Percentiles rank a stretch among this genome's conserved stretches.
Conservation (phyloP, 2,888 invertebrate species). For the Apodemia zela region DNA sequence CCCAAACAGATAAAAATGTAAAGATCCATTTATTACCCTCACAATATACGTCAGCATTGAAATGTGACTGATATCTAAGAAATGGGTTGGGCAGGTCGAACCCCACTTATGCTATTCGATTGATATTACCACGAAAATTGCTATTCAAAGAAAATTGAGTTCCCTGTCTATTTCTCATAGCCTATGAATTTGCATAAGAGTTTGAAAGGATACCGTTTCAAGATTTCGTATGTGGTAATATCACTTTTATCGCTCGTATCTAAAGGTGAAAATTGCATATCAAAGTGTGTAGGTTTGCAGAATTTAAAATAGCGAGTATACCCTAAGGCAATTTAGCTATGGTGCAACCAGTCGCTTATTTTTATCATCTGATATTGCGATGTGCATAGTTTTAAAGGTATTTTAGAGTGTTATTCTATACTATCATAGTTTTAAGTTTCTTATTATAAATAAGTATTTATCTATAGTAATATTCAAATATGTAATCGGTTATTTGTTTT, state of each 20-base stretch:
- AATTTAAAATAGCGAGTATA: slow-evolving; percentile 29
- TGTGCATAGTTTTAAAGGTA: slow-evolving; percentile 37
- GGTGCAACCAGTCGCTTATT: slow-evolving; percentile 35
- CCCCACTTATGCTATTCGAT: slow-evolving; percentile 59
- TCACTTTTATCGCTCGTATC: slow-evolving; percentile 36
- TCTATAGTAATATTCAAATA: no score
- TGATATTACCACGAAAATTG: slow-evolving; percentile 67
- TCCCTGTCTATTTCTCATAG: slow-evolving; percentile 45
- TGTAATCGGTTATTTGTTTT: no score
- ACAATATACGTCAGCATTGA: slow-evolving; percentile 22
- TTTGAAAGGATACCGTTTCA: slow-evolving; percentile 32
- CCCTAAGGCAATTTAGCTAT: slow-evolving; percentile 31
- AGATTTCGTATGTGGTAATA: slow-evolving; percentile 26
- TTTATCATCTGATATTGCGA: slow-evolving; percentile 31
- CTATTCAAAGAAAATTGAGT: slow-evolving; percentile 57
- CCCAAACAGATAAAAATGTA: slow-evolving; percentile 2
- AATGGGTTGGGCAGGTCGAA: slow-evolving; percentile 45
- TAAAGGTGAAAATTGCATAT: slow-evolving; percentile 40
- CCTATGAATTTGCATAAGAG: slow-evolving; percentile 39
- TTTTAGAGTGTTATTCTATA: slow-evolving; percentile 5
- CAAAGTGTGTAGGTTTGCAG: slow-evolving; percentile 6
- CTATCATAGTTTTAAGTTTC: not conserved
- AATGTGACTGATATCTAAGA: slow-evolving; percentile 58
- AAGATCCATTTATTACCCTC: slow-evolving; percentile 6
- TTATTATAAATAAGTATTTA: not conserved